Evolutionary conservation across 2,797 vertebrate species (phyloP), one percentile per base, ranked within the genome.

Genomic region (Pseudopleuronectes americanus): DNA sequence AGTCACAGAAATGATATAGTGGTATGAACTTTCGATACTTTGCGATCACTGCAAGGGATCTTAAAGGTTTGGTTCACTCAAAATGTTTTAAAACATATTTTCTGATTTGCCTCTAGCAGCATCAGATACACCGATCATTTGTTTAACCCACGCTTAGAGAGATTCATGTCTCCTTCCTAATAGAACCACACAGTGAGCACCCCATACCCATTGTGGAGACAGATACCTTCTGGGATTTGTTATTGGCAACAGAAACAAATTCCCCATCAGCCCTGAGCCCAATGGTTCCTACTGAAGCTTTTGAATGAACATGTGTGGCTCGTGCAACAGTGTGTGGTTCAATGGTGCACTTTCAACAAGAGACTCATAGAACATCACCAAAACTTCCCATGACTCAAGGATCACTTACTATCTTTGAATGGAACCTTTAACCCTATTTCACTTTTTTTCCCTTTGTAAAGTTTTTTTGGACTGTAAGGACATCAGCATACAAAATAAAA

Each of bases 11-110:
- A 81, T 76, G 21, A 78, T 55, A 48, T 47, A 55, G 63, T 13
- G 57, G 2, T 64, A 13, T 74, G 65, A 41, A 60, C 75, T 74
- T 85, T 56, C 64, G 24, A 79, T 64, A 60, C 66, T 72, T 73
- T 45, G 36, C 23, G 38, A 71, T 78, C 63, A 56, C 68, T 74
- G 57, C 57, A 31, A 59, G 56, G 28, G 51, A 64, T 72, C 59
- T 53, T 70, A 74, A 84, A 81, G 79, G 68, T 74, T 67, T 43
- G n/a, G 36, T 64, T 79, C 43, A 55, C 38, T 52, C n/a, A 55
- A 24, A 66, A 54, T 24, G 24, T 36, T 24, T 2, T 3, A 38
- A 67, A 48, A 9, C 3, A 28, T 14, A 38, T 51, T 38, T 58
- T 36, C 43, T 63, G 41, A 62, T 1, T 36, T 14, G 51, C 55